These are phyloP conservation scores for Trichonephila inaurata DNA, from an alignment of 1,140 invertebrate genomes.

Conservation along the genomic window DNA sequence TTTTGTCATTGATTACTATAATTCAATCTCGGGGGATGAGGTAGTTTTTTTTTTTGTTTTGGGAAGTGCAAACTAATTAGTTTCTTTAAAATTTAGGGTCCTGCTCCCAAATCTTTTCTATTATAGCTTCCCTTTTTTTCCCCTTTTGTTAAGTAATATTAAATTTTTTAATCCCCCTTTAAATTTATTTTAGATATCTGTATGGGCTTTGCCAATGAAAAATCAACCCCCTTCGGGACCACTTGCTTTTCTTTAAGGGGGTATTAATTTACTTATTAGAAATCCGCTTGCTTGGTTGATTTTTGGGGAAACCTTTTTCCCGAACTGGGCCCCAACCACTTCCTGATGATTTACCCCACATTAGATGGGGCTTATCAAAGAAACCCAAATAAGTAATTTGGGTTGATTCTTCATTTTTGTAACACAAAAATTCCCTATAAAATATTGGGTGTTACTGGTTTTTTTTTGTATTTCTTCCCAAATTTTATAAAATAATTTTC, in stretches of 20 bases:
- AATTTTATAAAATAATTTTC: neutral
- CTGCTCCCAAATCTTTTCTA: no score
- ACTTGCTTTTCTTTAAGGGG: conserved; percentile 83
- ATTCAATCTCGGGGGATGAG: conserved; percentile 96
- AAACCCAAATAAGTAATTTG: conserved; percentile 86
- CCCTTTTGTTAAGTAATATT: no score
- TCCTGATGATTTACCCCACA: conserved; percentile 92
- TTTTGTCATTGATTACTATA: conserved; percentile 98
- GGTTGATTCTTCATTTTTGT: no score
- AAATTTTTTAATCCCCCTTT: neutral
- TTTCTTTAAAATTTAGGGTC: no score
- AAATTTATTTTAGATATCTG: conserved; percentile 78
- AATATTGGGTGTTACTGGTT: no score
- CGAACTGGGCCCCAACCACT: conserved; percentile 90
- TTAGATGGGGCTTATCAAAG: conserved; percentile 93
- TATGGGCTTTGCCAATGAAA: no score
- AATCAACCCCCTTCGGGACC: conserved; percentile 90
- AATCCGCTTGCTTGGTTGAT: conserved; percentile 95
- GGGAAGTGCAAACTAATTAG: no score
- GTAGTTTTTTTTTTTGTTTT: conserved; percentile 8
- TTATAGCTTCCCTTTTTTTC: neutral
- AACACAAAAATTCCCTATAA: no score
- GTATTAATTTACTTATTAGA: conserved; percentile 88
- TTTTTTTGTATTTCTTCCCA: no score
- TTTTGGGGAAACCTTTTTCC: conserved; percentile 92